Conservation (phyloP, 2,113 vertebrate species). For the Channa argus region DNA sequence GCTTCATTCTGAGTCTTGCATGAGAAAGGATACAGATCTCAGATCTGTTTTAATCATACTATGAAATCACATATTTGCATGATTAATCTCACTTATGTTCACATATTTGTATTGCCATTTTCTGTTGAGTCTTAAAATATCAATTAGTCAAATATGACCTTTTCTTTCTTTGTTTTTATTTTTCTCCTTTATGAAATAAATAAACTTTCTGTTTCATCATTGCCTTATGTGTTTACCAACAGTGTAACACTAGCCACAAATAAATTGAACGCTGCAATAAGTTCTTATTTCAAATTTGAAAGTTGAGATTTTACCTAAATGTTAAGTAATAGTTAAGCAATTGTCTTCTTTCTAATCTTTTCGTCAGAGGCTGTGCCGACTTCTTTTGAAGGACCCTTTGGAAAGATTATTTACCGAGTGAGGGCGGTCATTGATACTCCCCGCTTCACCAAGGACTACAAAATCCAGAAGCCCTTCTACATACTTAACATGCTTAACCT, state of each 20-base stretch:
- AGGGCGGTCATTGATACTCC: constrained; percentile 92
- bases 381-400: constrained; percentile 96
- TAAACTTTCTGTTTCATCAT: no score
- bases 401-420: constrained; percentile 90
- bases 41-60: neutral
- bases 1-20: neutral
- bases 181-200: no score
- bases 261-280: no score
- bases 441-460: constrained; percentile 95
- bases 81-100: neutral
- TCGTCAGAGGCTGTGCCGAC: constrained; percentile 88
- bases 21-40: neutral
- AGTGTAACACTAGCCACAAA: no score
- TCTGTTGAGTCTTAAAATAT: no score
- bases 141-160: no score
- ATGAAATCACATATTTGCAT: neutral
- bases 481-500: constrained; percentile 93
- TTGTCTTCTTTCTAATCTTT: neutral
- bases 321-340: no score
- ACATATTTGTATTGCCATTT: no score
- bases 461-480: constrained; percentile 89
- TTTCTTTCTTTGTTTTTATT: no score
- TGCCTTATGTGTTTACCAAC: no score
- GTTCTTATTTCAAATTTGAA: no score
- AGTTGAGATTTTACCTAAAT: no score